Evolutionary conservation across 2,113 vertebrate genomes (phyloP), one percentile per base, ranked within the genome.

Genomic region (Burhinus bistriatus): DNA sequence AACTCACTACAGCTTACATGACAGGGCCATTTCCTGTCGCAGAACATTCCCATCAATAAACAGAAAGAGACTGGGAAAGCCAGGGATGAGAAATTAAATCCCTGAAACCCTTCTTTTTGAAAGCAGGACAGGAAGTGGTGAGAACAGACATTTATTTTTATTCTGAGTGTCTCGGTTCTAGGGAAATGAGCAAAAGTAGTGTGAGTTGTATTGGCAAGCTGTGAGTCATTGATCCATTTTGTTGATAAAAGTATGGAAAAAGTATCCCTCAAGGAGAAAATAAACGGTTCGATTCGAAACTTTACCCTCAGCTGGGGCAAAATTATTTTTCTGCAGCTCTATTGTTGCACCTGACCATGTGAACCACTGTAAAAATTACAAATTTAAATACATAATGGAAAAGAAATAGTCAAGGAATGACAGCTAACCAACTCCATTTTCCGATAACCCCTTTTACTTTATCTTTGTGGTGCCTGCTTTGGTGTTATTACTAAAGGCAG

Each of bases 81-180:
- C 57, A 78, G n/a, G 49, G 49, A 91, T 52, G 45, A 82, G 72
- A 79, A 91, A 91, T 78, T 76, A 89, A 87, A 91, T 86, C 69
- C 62, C 36, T 69, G 54, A 82, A 91, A 87, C 21, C 32, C 15
- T 86, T 86, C 7, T 76, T 75, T 71, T 54, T 30, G 54, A 89
- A 42, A 87, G 27, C 65, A 84, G 89, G 62, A 95, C 83, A 85
- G 89, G 83, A 96, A 97, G 61, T 61, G 21, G 17, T 70, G 40
- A 95, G 92, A 91, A 85, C 66, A 95, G 70, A 66, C 75, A 15
- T 94, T 93, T 94, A 82, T 89, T 97, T 96, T 90, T 80, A 58
- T 42, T 84, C 80, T n/a, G 68, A 86, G 36, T 47, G 79, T 91
- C 82, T 91, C 22, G 0, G 44, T 94, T 93, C 91, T 70, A 94